These are phyloP conservation scores for Sterna hirundo DNA, from an alignment of 2,113 vertebrate genomes.

Conservation along the genomic window DNA sequence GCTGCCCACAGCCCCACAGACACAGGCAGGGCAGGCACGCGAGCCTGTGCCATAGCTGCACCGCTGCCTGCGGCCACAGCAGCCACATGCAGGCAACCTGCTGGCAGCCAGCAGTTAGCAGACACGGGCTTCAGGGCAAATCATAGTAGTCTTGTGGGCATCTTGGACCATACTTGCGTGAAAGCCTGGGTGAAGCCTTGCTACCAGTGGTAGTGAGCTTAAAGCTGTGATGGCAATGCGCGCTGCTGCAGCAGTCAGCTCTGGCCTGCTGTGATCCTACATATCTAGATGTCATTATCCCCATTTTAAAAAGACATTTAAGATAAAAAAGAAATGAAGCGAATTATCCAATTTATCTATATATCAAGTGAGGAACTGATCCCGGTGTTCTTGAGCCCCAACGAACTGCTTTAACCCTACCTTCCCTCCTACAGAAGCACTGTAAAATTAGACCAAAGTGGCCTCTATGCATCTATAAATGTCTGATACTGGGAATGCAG, in stretches of 20 bases:
- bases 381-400: not conserved
- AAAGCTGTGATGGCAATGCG: not conserved
- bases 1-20: not conserved
- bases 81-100: not conserved
- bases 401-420: not conserved
- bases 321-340: not conserved
- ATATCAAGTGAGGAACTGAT: not conserved
- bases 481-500: not conserved
- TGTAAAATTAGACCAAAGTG: not conserved
- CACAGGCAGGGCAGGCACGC: accelerated
- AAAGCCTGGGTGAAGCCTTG: not conserved
- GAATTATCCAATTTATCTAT: not conserved
- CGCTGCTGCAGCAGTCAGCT: not conserved
- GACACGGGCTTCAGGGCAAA: not conserved
- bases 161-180: not conserved
- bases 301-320: not conserved
- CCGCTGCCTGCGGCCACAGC: not conserved
- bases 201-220: not conserved
- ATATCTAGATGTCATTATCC: not conserved
- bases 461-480: not conserved
- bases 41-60: not conserved
- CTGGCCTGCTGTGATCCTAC: not conserved
- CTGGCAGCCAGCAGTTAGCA: not conserved
- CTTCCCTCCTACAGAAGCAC: not conserved
- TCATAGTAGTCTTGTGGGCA: not conserved